These are phyloP conservation scores for Megalops atlanticus DNA, from an alignment of 2,113 vertebrate species.

Conservation along the genomic window DNA sequence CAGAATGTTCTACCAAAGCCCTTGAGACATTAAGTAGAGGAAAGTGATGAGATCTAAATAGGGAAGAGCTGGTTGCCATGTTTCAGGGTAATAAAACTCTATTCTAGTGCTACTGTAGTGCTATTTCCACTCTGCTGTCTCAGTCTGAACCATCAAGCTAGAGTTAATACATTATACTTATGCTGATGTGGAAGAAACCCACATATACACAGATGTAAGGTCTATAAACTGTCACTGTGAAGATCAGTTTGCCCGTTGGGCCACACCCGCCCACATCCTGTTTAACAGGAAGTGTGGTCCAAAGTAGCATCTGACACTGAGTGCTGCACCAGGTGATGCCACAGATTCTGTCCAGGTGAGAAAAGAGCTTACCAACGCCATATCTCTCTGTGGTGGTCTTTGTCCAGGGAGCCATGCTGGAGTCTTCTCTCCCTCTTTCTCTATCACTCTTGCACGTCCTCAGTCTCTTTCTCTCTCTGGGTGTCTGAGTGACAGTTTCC, in stretches of 20 bases:
- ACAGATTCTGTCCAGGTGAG: neutral
- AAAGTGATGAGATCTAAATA: too few species aligned
- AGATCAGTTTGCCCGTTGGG: conserved; percentile 8
- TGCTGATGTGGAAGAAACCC: too few species aligned
- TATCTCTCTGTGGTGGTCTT: conserved; percentile 24
- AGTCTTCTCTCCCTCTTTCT: neutral
- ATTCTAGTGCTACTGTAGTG: too few species aligned
- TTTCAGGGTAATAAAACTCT: too few species aligned
- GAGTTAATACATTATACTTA: too few species aligned
- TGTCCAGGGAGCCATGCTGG: conserved; percentile 21
- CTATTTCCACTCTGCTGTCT: too few species aligned
- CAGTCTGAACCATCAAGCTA: too few species aligned
- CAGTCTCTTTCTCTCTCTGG: conserved; percentile 3
- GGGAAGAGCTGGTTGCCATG: too few species aligned
- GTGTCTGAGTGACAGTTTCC: conserved; percentile 13
- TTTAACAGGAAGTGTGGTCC: conserved; percentile 24
- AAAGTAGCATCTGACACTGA: neutral
- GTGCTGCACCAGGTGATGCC: neutral
- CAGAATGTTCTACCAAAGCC: too few species aligned
- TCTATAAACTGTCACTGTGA: too few species aligned
- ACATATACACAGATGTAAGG: too few species aligned
- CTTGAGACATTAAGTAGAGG: too few species aligned
- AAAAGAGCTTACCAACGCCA: conserved; percentile 23
- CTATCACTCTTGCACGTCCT: neutral
- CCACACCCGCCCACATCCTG: conserved; percentile 28